phyloP scores from a whole-genome alignment of 2,113 vertebrate genomes.

The Python bivittatus region DNA sequence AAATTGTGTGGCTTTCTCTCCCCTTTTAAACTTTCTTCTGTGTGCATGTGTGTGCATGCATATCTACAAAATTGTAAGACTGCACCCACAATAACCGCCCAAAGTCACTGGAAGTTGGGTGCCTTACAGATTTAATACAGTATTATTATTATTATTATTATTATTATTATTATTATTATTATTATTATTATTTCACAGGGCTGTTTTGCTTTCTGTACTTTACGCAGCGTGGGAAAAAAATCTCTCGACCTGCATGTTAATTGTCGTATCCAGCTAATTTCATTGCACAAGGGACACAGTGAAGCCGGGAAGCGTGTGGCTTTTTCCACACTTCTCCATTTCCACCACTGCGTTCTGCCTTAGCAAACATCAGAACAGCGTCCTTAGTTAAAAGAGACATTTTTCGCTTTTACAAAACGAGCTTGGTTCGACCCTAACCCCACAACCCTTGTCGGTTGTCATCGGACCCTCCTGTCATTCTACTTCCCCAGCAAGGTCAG shows the following conservation, averaged over 20 bases:
- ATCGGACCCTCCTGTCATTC: background rate
- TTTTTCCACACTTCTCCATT: background rate
- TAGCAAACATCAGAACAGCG: background rate
- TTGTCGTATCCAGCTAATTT: background rate
- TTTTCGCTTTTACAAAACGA: background rate
- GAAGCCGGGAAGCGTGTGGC: background rate
- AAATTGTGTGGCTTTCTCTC: background rate
- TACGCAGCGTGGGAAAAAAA: background rate
- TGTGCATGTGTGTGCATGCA: background rate
- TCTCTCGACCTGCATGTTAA: too few relatives aligned
- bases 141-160: background rate
- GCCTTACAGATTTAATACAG: background rate
- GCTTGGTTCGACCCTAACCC: fast-evolving
- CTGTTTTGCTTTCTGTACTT: background rate
- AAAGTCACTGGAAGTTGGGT: background rate
- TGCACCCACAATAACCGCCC: background rate
- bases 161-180: background rate
- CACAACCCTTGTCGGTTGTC: background rate
- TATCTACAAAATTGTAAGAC: background rate
- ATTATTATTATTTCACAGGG: background rate
- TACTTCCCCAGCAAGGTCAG: background rate
- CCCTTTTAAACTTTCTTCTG: background rate
- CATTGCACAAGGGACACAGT: background rate
- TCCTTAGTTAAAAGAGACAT: background rate
- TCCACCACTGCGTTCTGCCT: background rate